phyloP scores from a whole-genome alignment of 1,140 invertebrate species.

The Neodiprion lecontei region DNA sequence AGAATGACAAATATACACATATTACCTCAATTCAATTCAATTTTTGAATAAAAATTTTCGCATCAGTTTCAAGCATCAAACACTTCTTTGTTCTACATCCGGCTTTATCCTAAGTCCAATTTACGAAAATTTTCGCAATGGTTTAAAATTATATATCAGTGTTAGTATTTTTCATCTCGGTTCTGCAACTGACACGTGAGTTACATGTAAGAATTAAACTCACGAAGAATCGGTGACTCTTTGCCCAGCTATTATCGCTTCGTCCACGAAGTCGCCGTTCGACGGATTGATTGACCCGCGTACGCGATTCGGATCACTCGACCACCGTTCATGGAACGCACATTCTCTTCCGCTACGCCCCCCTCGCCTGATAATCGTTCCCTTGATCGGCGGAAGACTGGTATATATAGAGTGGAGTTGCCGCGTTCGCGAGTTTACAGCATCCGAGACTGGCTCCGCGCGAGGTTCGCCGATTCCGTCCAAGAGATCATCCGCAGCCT shows the following conservation, averaged over 20 bases:
- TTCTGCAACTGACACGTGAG: no score
- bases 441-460: slow-evolving; percentile 32
- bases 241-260: background rate
- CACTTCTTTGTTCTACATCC: no score
- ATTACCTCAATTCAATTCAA: no score
- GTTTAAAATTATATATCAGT: no score
- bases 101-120: no score
- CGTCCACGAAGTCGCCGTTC: background rate
- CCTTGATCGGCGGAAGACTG: slow-evolving; percentile 7
- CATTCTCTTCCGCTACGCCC: background rate
- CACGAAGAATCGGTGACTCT: background rate
- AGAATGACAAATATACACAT: no score
- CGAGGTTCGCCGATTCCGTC: slow-evolving; percentile 2
- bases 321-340: background rate
- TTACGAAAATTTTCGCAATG: no score
- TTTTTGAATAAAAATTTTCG: no score
- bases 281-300: background rate
- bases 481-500: background rate
- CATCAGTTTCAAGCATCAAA: no score
- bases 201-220: no score
- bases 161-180: no score
- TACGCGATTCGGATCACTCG: background rate
- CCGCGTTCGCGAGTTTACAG: slow-evolving; percentile 34
- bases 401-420: slow-evolving; percentile 37
- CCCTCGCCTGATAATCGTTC: background rate